phyloP scores from a whole-genome alignment of 2,888 invertebrate genomes.

The Drosophila mettleri region DNA sequence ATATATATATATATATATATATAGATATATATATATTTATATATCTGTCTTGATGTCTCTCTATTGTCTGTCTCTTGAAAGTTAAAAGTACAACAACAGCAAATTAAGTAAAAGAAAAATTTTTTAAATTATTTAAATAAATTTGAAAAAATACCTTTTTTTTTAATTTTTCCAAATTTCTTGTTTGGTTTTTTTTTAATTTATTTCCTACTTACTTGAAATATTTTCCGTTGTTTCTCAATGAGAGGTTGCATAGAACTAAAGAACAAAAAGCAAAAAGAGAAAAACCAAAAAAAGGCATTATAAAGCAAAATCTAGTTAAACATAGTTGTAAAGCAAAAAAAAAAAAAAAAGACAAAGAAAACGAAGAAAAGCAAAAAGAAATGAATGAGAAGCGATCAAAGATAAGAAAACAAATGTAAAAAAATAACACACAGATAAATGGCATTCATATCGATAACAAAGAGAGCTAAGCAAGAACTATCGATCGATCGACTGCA shows the following conservation, averaged over 20 bases:
- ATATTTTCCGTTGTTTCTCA: slow-evolving; percentile 33
- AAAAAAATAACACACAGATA: slow-evolving; percentile 34
- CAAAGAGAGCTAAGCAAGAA: slow-evolving; percentile 56
- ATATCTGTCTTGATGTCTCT: slow-evolving; percentile 22
- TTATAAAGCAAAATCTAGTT: slow-evolving; percentile 24
- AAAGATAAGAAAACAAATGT: slow-evolving; percentile 28
- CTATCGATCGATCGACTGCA: slow-evolving; percentile 67
- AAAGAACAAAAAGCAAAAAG: not conserved
- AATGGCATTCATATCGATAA: slow-evolving; percentile 50
- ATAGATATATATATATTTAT: slow-evolving; percentile 5
- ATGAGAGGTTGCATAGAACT: slow-evolving; percentile 30
- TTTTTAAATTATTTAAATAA: slow-evolving; percentile 2
- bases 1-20: slow-evolving; percentile 7
- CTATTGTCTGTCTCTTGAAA: slow-evolving; percentile 37
- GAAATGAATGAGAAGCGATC: slow-evolving; percentile 64
- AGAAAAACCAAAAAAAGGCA: slow-evolving; percentile 29
- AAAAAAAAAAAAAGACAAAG: slow-evolving; percentile 60
- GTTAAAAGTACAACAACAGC: slow-evolving; percentile 55
- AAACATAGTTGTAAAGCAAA: slow-evolving; percentile 51
- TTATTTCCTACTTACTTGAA: not conserved
- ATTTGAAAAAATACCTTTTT: slow-evolving; percentile 23
- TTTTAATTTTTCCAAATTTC: not conserved
- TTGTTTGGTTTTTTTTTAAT: slow-evolving; percentile 4
- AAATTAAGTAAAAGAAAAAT: slow-evolving; percentile 25
- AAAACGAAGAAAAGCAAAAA: slow-evolving; percentile 76